phyloP scores from a whole-genome alignment of 2,797 vertebrate genomes.

The Hyperoplus immaculatus region DNA sequence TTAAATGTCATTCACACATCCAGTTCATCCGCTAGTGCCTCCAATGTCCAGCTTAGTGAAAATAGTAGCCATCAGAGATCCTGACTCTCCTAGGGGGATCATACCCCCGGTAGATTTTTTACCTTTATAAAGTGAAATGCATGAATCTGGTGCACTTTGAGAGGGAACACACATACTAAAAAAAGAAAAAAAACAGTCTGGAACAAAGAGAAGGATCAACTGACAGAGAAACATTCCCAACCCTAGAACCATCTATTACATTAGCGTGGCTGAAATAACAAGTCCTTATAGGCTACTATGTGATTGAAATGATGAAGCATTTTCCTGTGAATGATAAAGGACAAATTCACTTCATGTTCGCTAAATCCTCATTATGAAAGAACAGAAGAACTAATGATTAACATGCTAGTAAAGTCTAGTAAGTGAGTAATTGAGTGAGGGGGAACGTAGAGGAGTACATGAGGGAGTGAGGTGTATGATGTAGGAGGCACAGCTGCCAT shows the following conservation, averaged over 20 bases:
- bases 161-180: too few species aligned
- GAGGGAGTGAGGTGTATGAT: slow-evolving; percentile 15
- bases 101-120: too few species aligned
- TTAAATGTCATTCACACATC: too few species aligned
- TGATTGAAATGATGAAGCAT: background rate
- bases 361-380: background rate
- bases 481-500: slow-evolving; percentile 51
- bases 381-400: background rate
- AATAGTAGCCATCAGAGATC: too few species aligned
- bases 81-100: too few species aligned
- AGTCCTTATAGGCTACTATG: background rate
- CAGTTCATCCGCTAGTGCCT: too few species aligned
- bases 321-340: background rate
- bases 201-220: background rate
- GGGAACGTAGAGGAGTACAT: slow-evolving; percentile 8
- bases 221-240: background rate
- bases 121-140: too few species aligned
- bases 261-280: background rate
- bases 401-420: background rate
- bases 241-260: background rate
- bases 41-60: too few species aligned
- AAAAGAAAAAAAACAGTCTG: background rate
- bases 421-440: background rate
- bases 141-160: too few species aligned
- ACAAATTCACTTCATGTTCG: background rate